A percentile compares a stretch with the other conserved stretches of the same genome.
These are phyloP conservation scores for Corydoras maculifer DNA, from an alignment of 2,113 vertebrate species.

Conservation along the genomic window DNA sequence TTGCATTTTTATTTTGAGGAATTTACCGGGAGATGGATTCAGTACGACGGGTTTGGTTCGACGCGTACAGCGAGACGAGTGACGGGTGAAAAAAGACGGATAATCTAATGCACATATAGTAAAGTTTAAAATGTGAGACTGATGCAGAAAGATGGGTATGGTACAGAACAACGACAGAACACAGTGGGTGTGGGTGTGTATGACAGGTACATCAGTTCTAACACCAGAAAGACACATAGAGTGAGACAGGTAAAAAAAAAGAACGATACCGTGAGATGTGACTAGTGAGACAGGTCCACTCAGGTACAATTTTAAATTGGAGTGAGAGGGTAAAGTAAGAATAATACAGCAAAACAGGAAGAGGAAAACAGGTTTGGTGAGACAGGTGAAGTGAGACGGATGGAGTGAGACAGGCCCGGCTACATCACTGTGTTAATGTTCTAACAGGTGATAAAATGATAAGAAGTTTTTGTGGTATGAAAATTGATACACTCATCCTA, in stretches of 20 bases:
- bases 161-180: not conserved
- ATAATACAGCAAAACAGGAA: too few species aligned
- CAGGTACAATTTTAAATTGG: too few species aligned
- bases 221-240: not conserved
- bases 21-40: not conserved
- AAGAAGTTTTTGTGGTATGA: too few species aligned
- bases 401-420: not conserved
- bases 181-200: too few species aligned
- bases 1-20: not conserved
- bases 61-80: not conserved
- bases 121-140: too few species aligned
- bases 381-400: not conserved
- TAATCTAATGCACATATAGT: too few species aligned
- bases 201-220: not conserved
- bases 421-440: not conserved
- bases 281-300: not conserved
- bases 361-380: not conserved
- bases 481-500: too few species aligned
- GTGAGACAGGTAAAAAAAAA: not conserved
- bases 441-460: too few species aligned
- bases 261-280: not conserved
- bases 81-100: not conserved
- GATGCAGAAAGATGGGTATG: not conserved
- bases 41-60: not conserved
- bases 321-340: not conserved